Base-by-base conservation (phyloP, 2,888 invertebrate species). In the Stratiomys singularior region DNA sequence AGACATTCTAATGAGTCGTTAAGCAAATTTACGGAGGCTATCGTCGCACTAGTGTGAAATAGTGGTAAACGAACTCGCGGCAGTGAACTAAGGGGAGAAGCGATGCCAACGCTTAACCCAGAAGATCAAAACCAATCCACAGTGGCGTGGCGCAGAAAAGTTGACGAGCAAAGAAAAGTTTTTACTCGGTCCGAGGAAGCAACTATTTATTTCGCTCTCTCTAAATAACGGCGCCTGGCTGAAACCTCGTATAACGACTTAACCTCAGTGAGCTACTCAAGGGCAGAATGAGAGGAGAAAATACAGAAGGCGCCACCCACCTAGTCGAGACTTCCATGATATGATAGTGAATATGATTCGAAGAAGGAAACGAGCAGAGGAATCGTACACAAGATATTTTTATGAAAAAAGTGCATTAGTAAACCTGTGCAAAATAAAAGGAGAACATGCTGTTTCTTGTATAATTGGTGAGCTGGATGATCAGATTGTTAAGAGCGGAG, bases 391-490 rank as follows among this genome's bases (percentile, higher is more conserved):
- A 2, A 69, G 60, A 23, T 77, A 77, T 44, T 69, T 66, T 69
- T 69, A 77, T 60, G 58, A n/a, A 18, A 77, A 69, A 30, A 4
- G 67, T 4, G 67, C 69, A 4, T 37, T 77, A 46, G 52, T 77
- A 58, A 67, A 77, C 25, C 25, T 28, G 3, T 77, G 69, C 9
- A n/a, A n/a, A 4, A 56, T 78, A 1, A 28, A 3, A 18, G 78
- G 78, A 18, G 30, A 47, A 37, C 46, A 77, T 27, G 77, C 78
- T 15, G 74, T 78, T 9, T 78, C 78, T 0, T 78, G 77, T 44
- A 25, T 78, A 4, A 69, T 76, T 21, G 76, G 71, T 11, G 76
- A 76, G n/a, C 46, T 78, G n/a, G 64, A 76, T 0, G 78, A 78
- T 56, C 60, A 21, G 0, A 13, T 78, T 7, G 47, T 67, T 5